These are phyloP conservation scores for Spodoptera litura DNA, from an alignment of 1,140 invertebrate genomes.

Conservation along the genomic window DNA sequence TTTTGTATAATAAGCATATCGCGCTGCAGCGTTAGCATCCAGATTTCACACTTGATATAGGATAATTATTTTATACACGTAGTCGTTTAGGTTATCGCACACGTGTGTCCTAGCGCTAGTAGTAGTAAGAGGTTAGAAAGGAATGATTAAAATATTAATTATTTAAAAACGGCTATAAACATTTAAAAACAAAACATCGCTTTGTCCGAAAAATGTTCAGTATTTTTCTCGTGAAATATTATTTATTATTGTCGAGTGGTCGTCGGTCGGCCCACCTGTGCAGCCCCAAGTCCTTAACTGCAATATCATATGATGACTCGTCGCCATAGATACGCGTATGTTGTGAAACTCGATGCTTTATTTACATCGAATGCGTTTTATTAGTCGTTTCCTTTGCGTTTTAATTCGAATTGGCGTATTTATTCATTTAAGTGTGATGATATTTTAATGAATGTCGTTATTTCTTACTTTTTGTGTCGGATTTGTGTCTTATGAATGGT, in stretches of 20 bases:
- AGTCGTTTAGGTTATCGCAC: constrained; percentile 6
- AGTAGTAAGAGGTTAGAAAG: background rate
- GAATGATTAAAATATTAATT: background rate
- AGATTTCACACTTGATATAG: constrained; percentile 53
- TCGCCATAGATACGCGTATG: constrained; percentile 22
- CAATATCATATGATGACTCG: background rate
- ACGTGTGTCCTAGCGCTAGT: constrained; percentile 5
- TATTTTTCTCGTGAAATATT: background rate
- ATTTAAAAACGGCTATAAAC: background rate
- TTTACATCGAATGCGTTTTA: constrained; percentile 18
- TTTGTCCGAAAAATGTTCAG: background rate
- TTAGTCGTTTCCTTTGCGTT: constrained; percentile 7
- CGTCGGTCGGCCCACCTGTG: background rate
- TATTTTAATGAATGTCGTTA: background rate
- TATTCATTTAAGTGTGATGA: background rate
- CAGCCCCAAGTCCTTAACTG: background rate
- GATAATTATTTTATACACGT: constrained; percentile 47
- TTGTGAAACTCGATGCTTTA: constrained; percentile 20
- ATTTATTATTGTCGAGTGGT: background rate
- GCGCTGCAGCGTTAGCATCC: constrained; percentile 59
- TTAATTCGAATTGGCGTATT: background rate
- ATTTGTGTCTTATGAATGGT: no score
- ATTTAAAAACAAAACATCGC: background rate
- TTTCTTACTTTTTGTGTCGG: no score
- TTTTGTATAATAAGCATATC: constrained; percentile 75